Evolutionary conservation across 37 sponge, comb jelly and placozoan genomes (phyloP).

Genomic region (Mnemiopsis leidyi): DNA sequence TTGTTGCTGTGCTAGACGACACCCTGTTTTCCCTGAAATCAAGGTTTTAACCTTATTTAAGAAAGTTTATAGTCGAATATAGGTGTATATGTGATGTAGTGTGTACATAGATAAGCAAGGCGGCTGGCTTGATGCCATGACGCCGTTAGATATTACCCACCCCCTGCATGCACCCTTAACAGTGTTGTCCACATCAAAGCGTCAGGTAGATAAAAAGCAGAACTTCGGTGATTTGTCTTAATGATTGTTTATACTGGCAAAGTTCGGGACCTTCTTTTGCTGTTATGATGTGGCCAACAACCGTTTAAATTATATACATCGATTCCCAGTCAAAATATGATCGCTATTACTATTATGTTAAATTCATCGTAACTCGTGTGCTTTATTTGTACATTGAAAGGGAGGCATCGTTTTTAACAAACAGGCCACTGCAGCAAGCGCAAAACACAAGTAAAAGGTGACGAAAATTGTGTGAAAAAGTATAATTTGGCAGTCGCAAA

Average conservation of each 20-base stretch:
- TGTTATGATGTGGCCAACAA: neutral
- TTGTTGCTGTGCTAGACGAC: neutral
- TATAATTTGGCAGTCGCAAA: too few species aligned
- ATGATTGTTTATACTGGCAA: too few species aligned
- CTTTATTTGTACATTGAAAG: neutral
- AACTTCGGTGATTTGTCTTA: too few species aligned
- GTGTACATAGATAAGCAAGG: neutral
- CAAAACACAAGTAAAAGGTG: too few species aligned
- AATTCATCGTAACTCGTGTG: constrained; percentile 13
- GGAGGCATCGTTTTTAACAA: too few species aligned
- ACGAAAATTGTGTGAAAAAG: too few species aligned
- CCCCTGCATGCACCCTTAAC: neutral
- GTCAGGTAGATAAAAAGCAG: too few species aligned
- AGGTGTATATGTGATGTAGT: constrained; percentile 49
- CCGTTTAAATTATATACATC: constrained; percentile 7
- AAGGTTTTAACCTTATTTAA: neutral
- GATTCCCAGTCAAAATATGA: constrained; percentile 5
- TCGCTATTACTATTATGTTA: constrained; percentile 30
- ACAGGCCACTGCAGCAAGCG: too few species aligned
- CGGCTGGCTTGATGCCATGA: neutral
- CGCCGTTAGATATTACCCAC: neutral
- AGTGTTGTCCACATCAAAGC: neutral
- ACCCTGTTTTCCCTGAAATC: neutral
- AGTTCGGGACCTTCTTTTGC: too few species aligned
- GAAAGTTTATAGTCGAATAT: neutral